Percentiles rank a stretch among this genome's conserved stretches.
Conservation (phyloP, 2,888 invertebrate genomes). For the Operophtera brumata region DNA sequence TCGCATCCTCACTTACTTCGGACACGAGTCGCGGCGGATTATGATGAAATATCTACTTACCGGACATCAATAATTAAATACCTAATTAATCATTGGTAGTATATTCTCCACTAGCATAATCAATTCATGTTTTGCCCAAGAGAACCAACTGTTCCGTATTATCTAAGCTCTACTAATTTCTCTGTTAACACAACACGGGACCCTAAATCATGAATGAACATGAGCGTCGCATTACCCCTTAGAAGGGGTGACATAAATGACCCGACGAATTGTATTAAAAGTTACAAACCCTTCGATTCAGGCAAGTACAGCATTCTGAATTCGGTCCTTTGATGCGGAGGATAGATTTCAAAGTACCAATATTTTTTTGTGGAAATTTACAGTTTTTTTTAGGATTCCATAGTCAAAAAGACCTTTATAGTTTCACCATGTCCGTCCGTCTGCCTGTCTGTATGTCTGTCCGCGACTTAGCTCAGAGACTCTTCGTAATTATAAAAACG, state of each 20-base stretch:
- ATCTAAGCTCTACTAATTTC: slow-evolving; percentile 58
- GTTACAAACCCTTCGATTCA: slow-evolving; percentile 44
- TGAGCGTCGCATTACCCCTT: slow-evolving; percentile 55
- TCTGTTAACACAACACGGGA: slow-evolving; percentile 64
- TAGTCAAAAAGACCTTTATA: too few relatives aligned
- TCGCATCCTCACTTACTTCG: too few relatives aligned
- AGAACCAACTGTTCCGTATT: slow-evolving; percentile 22
- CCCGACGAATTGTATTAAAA: slow-evolving; percentile 57
- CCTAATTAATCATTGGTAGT: neutral
- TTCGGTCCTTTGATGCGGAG: neutral
- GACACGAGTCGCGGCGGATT: too few relatives aligned
- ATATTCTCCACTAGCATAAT: slow-evolving; percentile 10
- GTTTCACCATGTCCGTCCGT: too few relatives aligned
- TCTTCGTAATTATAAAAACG: too few relatives aligned
- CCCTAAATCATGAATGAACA: slow-evolving; percentile 74
- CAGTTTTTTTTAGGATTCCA: too few relatives aligned
- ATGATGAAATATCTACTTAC: too few relatives aligned
- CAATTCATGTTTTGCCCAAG: slow-evolving; percentile 13
- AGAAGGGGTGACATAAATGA: slow-evolving; percentile 61
- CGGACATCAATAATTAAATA: too few relatives aligned
- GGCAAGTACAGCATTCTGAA: neutral
- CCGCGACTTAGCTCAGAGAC: too few relatives aligned
- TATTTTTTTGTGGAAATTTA: neutral
- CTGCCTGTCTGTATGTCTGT: too few relatives aligned
- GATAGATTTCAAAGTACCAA: neutral